Evolutionary conservation across 2,797 vertebrate species (phyloP), one percentile per base, ranked within the genome.

Genomic region (Chloroceryle amazona): DNA sequence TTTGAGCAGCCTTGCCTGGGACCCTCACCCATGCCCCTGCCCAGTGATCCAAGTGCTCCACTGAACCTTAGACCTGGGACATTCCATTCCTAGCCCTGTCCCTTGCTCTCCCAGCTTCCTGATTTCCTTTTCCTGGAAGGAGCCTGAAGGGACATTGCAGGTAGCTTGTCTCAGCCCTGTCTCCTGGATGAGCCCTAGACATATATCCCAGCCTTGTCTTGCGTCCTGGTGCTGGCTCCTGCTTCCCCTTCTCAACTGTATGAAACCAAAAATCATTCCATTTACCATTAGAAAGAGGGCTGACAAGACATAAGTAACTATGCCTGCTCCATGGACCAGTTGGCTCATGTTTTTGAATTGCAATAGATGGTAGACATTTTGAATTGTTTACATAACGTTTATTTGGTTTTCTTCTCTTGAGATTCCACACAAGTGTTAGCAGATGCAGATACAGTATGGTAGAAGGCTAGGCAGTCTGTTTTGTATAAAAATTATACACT

Each of bases 391-490:
- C 33, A 83, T 74, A 91, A 63, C 25, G 84, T 87, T 63, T 89
- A n/a, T 89, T 94, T 72, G 42, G 3, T 81, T 95, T 81, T 58
- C 73, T 93, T 91, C 83, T 90, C 72, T 90, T 49, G 80, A 87
- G 65, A 90, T 86, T 93, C 57, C 41, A 65, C 10, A 4, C 39
- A 86, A 86, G 13, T 33, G 67, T 39, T 54, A 89, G 87, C 78
- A 96, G 76, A 93, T 71, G 70, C 44, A 90, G 75, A 78, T 63
- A 89, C 80, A 91, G 81, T 74, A 85, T 80, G 83, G 86, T 51
- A 86, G 92, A 90, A 81, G 35, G 55, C 42, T 71, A 86, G 82
- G 66, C 54, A 89, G 66, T 74, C 68, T 84, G 65, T 60, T 91
- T 61, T 31, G 23, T 86, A 49, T 58, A 85, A 94, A 95, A 95